Evolutionary conservation across 1,140 invertebrate species (phyloP).

Genomic region (Venturia canescens): DNA sequence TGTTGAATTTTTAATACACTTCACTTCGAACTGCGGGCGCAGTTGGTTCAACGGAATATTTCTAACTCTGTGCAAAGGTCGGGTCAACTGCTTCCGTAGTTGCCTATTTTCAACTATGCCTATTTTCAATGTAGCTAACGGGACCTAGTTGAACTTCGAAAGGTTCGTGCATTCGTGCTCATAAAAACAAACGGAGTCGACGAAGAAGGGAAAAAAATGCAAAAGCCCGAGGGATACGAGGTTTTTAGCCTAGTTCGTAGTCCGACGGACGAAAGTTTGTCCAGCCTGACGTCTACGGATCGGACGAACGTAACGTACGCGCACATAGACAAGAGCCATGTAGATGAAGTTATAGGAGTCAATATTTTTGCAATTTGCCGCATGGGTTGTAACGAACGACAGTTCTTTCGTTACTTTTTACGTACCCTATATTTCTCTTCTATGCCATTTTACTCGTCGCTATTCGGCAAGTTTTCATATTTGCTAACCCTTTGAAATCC

Average conservation of each 20-base stretch:
- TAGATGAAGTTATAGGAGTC: not conserved
- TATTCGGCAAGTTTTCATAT: not conserved
- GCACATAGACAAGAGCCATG: not conserved
- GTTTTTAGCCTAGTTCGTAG: too few species aligned
- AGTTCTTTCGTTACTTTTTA: slow-evolving; percentile 3
- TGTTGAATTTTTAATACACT: too few species aligned
- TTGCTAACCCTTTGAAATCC: slow-evolving; percentile 4
- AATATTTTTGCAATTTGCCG: not conserved
- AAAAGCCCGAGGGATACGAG: not conserved
- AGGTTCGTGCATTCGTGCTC: not conserved
- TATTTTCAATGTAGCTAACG: not conserved
- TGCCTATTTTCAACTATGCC: too few species aligned
- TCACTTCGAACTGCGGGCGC: too few species aligned
- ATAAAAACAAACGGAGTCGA: not conserved
- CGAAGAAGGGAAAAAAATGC: not conserved
- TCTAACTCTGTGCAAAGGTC: too few species aligned
- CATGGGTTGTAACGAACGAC: not conserved
- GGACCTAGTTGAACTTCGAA: not conserved
- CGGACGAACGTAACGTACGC: not conserved
- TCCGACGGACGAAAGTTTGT: not conserved
- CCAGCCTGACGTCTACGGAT: not conserved
- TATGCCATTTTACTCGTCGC: not conserved
- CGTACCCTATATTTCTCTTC: not conserved
- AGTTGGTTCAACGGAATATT: too few species aligned
- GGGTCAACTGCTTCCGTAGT: too few species aligned